Percentiles rank a stretch among this genome's conserved stretches.
Conservation (phyloP, 2,888 invertebrate species). For the Nomada ruficornis region DNA sequence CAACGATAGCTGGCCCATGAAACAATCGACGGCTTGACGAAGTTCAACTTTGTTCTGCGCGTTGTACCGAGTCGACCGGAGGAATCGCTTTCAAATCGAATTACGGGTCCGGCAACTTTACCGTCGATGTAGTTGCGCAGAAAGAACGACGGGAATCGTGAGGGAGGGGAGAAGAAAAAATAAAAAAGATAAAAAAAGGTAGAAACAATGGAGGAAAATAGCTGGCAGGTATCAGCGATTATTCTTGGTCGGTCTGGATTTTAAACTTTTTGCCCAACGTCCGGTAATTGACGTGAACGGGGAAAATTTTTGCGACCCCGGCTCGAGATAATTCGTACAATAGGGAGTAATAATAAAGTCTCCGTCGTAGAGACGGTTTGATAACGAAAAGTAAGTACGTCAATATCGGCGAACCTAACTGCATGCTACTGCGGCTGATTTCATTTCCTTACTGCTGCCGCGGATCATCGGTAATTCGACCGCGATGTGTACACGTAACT, state of each 20-base stretch:
- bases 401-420: slow-evolving; percentile 25
- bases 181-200: neutral
- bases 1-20: slow-evolving; percentile 22
- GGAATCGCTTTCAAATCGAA: slow-evolving; percentile 50
- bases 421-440: slow-evolving; percentile 18
- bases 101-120: slow-evolving; percentile 39
- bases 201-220: slow-evolving; percentile 19
- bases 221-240: slow-evolving; percentile 39
- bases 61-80: slow-evolving; percentile 21
- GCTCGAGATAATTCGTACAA: slow-evolving; percentile 30
- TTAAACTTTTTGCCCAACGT: slow-evolving; percentile 21
- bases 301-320: slow-evolving; percentile 40
- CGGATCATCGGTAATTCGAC: slow-evolving; percentile 3
- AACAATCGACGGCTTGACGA: slow-evolving; percentile 25
- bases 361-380: neutral
- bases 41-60: slow-evolving; percentile 33
- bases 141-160: neutral
- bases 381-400: slow-evolving; percentile 23
- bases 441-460: slow-evolving; percentile 6
- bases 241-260: slow-evolving; percentile 5
- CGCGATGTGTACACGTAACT: slow-evolving; percentile 6
- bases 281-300: slow-evolving; percentile 46
- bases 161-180: neutral
- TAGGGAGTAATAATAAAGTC: slow-evolving; percentile 6
- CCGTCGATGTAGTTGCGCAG: neutral